Evolutionary conservation across 1,140 invertebrate genomes (phyloP).

Genomic region (Phenacoccus solenopsis): DNA sequence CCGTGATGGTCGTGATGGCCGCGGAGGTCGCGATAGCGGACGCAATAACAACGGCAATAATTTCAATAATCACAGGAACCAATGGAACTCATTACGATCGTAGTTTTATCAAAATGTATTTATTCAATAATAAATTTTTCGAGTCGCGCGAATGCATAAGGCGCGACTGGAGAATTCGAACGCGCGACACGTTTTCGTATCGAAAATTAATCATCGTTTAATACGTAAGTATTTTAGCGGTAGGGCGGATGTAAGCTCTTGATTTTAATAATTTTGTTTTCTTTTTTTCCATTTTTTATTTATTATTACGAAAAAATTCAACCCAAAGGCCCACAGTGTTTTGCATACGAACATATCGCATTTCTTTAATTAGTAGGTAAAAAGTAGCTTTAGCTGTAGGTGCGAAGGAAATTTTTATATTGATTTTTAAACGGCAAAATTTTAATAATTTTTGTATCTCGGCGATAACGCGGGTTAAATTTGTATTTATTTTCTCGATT

Average conservation of each 20-base stretch:
- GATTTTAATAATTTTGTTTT: too few relatives aligned
- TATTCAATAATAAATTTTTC: background rate
- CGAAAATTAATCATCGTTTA: background rate
- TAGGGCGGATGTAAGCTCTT: background rate
- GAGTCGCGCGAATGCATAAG: background rate
- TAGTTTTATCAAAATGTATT: background rate
- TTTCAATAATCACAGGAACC: slow-evolving; percentile 4
- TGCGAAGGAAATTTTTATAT: too few relatives aligned
- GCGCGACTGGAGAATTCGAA: background rate
- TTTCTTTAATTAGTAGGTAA: too few relatives aligned
- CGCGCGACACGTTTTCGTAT: background rate
- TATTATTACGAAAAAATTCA: too few relatives aligned
- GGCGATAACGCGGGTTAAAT: too few relatives aligned
- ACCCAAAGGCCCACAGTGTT: too few relatives aligned
- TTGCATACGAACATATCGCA: too few relatives aligned
- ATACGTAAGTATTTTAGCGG: background rate
- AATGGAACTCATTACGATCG: slow-evolving; percentile 5
- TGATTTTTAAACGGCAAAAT: too few relatives aligned
- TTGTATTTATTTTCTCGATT: too few relatives aligned
- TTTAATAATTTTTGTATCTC: too few relatives aligned
- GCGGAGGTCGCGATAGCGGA: background rate
- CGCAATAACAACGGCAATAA: background rate
- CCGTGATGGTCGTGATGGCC: background rate
- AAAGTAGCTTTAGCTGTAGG: too few relatives aligned
- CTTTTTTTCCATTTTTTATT: too few relatives aligned